Percentiles rank a stretch among this genome's conserved stretches.
Evolutionary conservation across 2,888 invertebrate genomes (phyloP).

Genomic region (Hypomecis punctinalis): DNA sequence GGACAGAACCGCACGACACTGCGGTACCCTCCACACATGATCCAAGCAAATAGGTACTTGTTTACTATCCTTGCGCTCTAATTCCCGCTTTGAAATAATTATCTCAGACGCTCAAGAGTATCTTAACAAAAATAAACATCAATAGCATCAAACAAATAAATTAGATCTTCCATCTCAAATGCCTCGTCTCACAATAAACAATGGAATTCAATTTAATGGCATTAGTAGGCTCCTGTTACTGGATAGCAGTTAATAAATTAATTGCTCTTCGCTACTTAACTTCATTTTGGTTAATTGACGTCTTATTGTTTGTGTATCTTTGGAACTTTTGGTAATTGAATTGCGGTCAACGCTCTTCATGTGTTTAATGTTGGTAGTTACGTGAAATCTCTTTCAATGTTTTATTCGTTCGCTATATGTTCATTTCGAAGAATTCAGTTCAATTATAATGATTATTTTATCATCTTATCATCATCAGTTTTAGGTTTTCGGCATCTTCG

Average conservation of each 20-base stretch:
- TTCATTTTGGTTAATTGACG: constrained; percentile 33
- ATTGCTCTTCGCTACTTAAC: constrained; percentile 39
- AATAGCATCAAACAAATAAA: constrained; percentile 45
- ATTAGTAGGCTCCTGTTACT: constrained; percentile 46
- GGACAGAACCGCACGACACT: background rate
- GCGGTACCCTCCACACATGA: background rate
- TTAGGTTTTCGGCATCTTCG: background rate
- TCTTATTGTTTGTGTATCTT: constrained; percentile 29
- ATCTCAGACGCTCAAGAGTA: constrained; percentile 23
- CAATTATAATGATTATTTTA: background rate
- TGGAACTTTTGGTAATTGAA: constrained; percentile 24
- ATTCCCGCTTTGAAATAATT: constrained; percentile 24
- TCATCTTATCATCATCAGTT: background rate
- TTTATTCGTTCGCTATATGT: background rate
- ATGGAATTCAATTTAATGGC: constrained; percentile 46
- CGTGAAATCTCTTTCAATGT: constrained; percentile 2
- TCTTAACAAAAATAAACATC: constrained; percentile 37
- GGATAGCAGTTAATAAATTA: constrained; percentile 43
- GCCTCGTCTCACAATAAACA: constrained; percentile 45
- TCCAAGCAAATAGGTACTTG: constrained; percentile 7
- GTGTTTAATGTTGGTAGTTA: constrained; percentile 8
- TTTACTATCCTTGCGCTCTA: constrained; percentile 17
- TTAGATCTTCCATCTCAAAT: constrained; percentile 45
- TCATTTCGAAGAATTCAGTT: background rate
- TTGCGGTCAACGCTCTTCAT: constrained; percentile 18